Evolutionary conservation across 2,113 vertebrate species (phyloP).

Genomic region (Marmota flaviventris): DNA sequence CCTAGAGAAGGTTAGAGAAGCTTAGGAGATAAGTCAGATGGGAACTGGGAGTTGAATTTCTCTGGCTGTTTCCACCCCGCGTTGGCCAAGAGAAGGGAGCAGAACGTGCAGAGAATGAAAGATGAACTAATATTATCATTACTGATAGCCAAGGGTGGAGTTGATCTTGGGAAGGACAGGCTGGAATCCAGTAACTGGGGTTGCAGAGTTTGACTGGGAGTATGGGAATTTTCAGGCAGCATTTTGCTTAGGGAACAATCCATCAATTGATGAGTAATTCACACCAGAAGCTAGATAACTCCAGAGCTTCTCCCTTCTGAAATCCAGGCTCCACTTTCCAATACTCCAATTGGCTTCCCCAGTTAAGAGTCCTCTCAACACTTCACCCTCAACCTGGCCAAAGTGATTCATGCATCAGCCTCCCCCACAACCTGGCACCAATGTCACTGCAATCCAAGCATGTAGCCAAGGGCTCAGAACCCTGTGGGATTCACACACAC

Average conservation of each 20-base stretch:
- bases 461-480: background rate
- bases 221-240: constrained; percentile 48
- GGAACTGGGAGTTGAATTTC: background rate
- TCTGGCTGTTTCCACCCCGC: constrained; percentile 6
- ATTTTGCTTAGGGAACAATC: constrained; percentile 25
- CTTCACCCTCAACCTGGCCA: background rate
- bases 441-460: background rate
- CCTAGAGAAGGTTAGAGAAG: background rate
- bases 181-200: background rate
- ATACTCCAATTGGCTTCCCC: background rate
- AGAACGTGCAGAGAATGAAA: background rate
- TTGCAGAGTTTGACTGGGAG: constrained; percentile 45
- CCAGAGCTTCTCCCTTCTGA: constrained; percentile 4
- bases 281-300: constrained; percentile 39
- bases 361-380: background rate
- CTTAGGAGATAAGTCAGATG: background rate
- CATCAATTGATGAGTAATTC: constrained; percentile 62
- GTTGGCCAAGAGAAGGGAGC: background rate
- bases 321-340: background rate
- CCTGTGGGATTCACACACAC: background rate
- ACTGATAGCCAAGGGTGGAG: constrained; percentile 38
- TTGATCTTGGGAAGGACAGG: constrained; percentile 16
- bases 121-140: constrained; percentile 19
- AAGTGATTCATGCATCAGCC: background rate
- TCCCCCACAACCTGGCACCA: background rate